Conservation (phyloP, 2,888 invertebrate genomes). For the Plagiodera versicolora region DNA sequence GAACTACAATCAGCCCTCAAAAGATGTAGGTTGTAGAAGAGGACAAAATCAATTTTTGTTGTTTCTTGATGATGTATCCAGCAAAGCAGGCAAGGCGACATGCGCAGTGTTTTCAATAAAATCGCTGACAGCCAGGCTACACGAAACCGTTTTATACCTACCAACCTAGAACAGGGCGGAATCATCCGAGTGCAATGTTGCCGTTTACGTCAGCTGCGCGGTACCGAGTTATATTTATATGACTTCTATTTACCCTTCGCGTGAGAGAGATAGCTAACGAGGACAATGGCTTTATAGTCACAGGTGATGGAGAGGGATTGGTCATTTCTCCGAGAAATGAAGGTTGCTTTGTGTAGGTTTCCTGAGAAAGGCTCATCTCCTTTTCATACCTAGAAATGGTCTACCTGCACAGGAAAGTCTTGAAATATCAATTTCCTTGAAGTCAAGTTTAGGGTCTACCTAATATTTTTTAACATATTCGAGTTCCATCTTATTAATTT, state of each 20-base stretch:
- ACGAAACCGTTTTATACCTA: conserved; percentile 9
- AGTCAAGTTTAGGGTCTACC: no score
- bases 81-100: background rate
- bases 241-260: conserved; percentile 29
- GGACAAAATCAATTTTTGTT: no score
- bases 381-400: no score
- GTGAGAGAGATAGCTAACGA: conserved; percentile 20
- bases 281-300: conserved; percentile 18
- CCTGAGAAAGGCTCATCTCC: no score
- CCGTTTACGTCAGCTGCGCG: conserved; percentile 25
- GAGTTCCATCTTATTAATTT: no score
- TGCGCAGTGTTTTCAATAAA: conserved; percentile 18
- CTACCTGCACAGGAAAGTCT: no score
- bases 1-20: no score
- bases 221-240: conserved; percentile 27
- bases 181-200: conserved; percentile 22
- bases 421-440: no score
- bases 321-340: background rate
- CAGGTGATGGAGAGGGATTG: background rate
- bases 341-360: background rate
- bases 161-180: conserved; percentile 12
- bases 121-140: background rate
- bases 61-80: background rate
- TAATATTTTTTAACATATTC: no score
- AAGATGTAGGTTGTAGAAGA: no score